These are phyloP conservation scores for Bombus waltoni DNA, from an alignment of 1,140 invertebrate species.

Conservation along the genomic window DNA sequence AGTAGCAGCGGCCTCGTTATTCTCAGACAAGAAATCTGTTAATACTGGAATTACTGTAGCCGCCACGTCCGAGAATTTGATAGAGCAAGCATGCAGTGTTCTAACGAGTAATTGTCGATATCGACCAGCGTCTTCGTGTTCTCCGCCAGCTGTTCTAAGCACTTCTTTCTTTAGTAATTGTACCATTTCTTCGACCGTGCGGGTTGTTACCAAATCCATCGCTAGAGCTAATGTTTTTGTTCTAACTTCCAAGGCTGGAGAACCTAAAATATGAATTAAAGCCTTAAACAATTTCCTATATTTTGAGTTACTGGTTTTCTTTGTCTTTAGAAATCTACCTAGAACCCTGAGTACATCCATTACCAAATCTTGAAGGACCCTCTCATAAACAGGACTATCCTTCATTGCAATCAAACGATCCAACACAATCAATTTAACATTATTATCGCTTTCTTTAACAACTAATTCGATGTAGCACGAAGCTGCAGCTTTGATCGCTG, in stretches of 20 bases:
- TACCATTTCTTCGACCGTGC: conserved; percentile 98
- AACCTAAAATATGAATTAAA: conserved; percentile 57
- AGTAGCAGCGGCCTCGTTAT: conserved; percentile 95
- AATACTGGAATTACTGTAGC: conserved; percentile 96
- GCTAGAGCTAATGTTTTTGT: conserved; percentile 94
- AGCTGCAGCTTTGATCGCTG: conserved; percentile 98
- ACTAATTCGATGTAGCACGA: conserved; percentile 99
- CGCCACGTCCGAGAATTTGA: conserved; percentile 99
- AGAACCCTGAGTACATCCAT: conserved; percentile 99
- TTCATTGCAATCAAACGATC: conserved; percentile 96
- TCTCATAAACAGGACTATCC: conserved; percentile 93
- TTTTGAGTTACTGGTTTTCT: not conserved
- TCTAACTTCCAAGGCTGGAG: conserved; percentile 97
- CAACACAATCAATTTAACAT: conserved; percentile 99
- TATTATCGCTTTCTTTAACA: conserved; percentile 99
- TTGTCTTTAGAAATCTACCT: conserved; percentile 79
- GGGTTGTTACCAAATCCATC: conserved; percentile 95
- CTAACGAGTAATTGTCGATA: conserved; percentile 97
- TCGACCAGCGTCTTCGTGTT: conserved; percentile 97
- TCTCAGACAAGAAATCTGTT: conserved; percentile 97
- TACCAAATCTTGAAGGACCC: conserved; percentile 97
- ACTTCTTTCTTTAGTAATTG: conserved; percentile 97
- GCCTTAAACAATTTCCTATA: not conserved
- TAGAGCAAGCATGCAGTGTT: conserved; percentile 96
- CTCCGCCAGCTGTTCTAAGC: conserved; percentile 94